Percentiles rank a stretch among this genome's conserved stretches.
phyloP scores from a whole-genome alignment of 2,888 invertebrate genomes.

The Ophioninae sp. region DNA sequence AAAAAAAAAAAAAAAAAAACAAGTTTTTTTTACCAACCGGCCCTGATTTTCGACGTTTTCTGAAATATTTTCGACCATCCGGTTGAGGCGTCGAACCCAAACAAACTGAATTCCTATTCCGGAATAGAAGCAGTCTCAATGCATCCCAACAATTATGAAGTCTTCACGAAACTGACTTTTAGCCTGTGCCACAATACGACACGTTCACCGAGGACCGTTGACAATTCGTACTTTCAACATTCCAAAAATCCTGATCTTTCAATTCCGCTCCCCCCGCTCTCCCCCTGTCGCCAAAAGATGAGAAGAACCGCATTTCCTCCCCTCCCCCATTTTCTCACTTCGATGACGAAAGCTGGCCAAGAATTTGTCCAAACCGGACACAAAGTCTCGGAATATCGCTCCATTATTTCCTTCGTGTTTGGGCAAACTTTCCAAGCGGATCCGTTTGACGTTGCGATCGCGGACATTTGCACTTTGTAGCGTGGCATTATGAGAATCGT shows the following conservation, averaged over 20 bases:
- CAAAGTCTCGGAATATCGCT: conserved; percentile 14
- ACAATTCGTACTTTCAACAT: background rate
- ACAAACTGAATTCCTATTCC: background rate
- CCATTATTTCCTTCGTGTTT: conserved; percentile 46
- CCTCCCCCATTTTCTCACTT: conserved; percentile 1
- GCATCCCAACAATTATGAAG: conserved; percentile 67
- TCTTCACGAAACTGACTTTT: conserved; percentile 76
- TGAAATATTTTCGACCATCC: no score
- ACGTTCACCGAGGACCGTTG: conserved; percentile 63
- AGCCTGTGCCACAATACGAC: conserved; percentile 59
- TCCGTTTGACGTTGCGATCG: conserved; percentile 16
- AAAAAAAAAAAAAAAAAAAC: no score
- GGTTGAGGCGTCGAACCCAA: background rate
- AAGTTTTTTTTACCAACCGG: no score
- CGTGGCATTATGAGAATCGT: conserved; percentile 63
- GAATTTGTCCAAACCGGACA: conserved; percentile 33
- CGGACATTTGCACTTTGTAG: background rate
- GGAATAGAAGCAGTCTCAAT: background rate
- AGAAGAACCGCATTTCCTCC: background rate
- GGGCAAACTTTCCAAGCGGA: conserved; percentile 36
- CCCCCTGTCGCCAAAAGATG: conserved; percentile 16
- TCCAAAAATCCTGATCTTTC: conserved; percentile 70
- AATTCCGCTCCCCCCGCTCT: conserved; percentile 54
- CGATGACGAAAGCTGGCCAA: conserved; percentile 19
- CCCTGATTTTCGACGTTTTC: no score